Percentiles rank a stretch among this genome's conserved stretches.
phyloP scores from a whole-genome alignment of 2,797 vertebrate genomes.

The Vultur gryphus region DNA sequence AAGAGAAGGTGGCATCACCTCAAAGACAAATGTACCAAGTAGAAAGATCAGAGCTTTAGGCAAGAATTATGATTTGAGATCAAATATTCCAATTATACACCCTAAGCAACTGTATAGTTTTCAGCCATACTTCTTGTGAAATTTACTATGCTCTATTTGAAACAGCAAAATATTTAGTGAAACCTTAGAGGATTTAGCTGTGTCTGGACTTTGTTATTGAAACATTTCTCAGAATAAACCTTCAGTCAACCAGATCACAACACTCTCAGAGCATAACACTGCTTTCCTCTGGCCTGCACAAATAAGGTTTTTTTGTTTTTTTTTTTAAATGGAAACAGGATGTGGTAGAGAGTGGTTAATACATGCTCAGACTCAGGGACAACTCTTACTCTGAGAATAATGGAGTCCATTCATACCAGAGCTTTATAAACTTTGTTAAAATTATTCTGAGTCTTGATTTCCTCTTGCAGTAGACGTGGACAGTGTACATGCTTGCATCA shows the following conservation, averaged over 20 bases:
- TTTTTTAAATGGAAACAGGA: background rate
- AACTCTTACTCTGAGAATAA: background rate
- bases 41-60: background rate
- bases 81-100: background rate
- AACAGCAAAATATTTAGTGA: background rate
- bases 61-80: background rate
- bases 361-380: background rate
- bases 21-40: background rate
- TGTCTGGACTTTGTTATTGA: background rate
- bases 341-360: background rate
- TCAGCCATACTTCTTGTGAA: background rate
- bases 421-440: background rate
- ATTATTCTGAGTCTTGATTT: background rate
- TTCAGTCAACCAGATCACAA: background rate
- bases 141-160: background rate
- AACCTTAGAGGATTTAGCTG: background rate
- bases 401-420: background rate
- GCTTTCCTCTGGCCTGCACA: background rate
- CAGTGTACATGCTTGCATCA: background rate
- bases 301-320: background rate
- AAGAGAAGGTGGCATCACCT: background rate
- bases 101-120: background rate
- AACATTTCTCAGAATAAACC: background rate
- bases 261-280: background rate
- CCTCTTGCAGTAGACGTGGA: background rate